Evolutionary conservation across 2,113 vertebrate species (phyloP).

Genomic region (Globicephala melas): DNA sequence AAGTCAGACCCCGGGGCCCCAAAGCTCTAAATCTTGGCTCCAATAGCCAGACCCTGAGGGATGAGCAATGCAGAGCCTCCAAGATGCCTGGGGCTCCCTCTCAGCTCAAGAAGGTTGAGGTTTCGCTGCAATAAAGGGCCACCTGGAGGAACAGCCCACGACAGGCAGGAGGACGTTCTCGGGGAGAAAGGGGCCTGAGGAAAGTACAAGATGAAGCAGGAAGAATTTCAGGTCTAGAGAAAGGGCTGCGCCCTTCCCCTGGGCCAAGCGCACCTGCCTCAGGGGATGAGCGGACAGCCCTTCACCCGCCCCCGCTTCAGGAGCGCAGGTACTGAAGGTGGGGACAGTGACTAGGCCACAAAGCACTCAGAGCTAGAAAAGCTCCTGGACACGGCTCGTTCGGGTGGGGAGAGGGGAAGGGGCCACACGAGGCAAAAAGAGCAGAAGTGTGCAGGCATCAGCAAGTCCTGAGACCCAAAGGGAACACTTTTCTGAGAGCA

Average conservation of each 20-base stretch:
- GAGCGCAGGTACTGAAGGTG: not conserved
- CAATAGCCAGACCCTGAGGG: not conserved
- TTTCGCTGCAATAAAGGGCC: not conserved
- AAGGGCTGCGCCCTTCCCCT: not conserved
- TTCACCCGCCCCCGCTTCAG: not conserved
- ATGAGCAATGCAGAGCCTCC: not conserved
- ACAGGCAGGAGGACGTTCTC: not conserved
- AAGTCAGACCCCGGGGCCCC: not conserved
- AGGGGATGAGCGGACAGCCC: accelerated
- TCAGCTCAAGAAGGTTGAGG: not conserved
- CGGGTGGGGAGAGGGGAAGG: too few species aligned
- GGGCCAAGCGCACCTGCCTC: not conserved
- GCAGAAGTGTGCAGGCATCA: not conserved
- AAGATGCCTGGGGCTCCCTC: too few species aligned
- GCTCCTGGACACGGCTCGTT: not conserved
- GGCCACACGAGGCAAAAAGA: too few species aligned
- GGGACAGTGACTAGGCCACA: not conserved
- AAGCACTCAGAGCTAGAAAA: not conserved
- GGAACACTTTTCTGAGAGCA: not conserved
- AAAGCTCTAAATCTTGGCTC: not conserved
- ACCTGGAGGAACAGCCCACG: not conserved
- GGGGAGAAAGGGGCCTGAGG: not conserved
- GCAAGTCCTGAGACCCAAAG: not conserved
- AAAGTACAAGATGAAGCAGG: not conserved
- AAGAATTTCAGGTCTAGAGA: too few species aligned